These are phyloP conservation scores for Drosophila willistoni DNA, from an alignment of 1,140 invertebrate genomes.

Conservation along the genomic window DNA sequence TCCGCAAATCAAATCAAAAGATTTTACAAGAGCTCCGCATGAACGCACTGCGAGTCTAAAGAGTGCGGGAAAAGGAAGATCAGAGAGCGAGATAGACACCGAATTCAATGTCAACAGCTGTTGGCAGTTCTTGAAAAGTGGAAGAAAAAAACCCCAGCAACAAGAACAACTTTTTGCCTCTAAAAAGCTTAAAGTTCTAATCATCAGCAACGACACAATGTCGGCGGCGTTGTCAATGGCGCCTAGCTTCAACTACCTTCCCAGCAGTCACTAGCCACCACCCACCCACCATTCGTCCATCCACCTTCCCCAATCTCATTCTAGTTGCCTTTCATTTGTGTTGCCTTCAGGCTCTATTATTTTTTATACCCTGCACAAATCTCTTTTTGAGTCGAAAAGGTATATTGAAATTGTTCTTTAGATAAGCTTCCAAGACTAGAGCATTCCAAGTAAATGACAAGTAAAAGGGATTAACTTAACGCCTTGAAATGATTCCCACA, in stretches of 20 bases:
- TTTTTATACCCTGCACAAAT: slow-evolving; percentile 4
- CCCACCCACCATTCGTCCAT: too few species aligned
- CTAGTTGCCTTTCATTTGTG: slow-evolving; percentile 41
- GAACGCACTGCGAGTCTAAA: slow-evolving; percentile 31
- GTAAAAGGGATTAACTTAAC: too few species aligned
- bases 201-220: slow-evolving; percentile 31
- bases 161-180: slow-evolving; percentile 35
- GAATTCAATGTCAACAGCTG: slow-evolving; percentile 79
- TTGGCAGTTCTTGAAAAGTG: slow-evolving; percentile 62
- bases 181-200: slow-evolving; percentile 64
- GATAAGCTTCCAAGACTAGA: background rate
- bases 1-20: slow-evolving; percentile 77
- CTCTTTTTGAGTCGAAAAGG: background rate
- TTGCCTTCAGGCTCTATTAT: slow-evolving; percentile 7
- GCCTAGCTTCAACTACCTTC: too few species aligned
- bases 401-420: background rate
- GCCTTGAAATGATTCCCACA: too few species aligned
- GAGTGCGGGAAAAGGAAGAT: background rate
- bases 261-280: too few species aligned
- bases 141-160: slow-evolving; percentile 21
- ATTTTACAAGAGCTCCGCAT: slow-evolving; percentile 70
- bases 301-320: background rate
- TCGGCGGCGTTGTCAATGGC: slow-evolving; percentile 17
- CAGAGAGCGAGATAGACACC: slow-evolving; percentile 6
- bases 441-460: background rate